Percentiles rank a stretch among this genome's conserved stretches.
Evolutionary conservation across 2,113 vertebrate species (phyloP).

Genomic region (Malurus alboscapulatus): DNA sequence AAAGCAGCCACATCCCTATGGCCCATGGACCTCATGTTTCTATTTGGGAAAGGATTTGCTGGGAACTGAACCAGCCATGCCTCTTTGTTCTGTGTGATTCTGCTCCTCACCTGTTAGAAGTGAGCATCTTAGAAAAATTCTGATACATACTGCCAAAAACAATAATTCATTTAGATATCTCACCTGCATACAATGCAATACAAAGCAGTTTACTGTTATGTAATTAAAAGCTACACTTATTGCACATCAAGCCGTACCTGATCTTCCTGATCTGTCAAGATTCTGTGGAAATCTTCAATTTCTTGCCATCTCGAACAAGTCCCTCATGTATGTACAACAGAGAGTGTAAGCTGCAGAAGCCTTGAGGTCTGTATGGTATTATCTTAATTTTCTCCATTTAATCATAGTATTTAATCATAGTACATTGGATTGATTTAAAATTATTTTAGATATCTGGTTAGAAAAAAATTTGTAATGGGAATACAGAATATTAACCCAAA

Average conservation of each 20-base stretch:
- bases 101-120: not conserved
- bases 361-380: not conserved
- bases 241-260: not conserved
- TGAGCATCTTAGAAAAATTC: not conserved
- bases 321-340: not conserved
- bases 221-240: not conserved
- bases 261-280: not conserved
- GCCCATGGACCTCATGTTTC: not conserved
- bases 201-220: not conserved
- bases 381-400: not conserved
- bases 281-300: not conserved
- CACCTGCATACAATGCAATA: not conserved
- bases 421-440: not conserved
- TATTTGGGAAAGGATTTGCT: not conserved
- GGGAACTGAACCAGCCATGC: not conserved
- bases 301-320: not conserved
- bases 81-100: not conserved
- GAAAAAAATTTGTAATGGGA: not conserved
- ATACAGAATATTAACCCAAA: not conserved
- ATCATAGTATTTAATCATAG: not conserved
- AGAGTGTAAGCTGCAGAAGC: not conserved
- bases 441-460: not conserved
- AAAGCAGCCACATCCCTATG: not conserved
- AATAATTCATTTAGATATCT: not conserved
- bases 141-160: not conserved